Conservation (phyloP, 1,140 invertebrate genomes). For the Gonioctena quinquepunctata region DNA sequence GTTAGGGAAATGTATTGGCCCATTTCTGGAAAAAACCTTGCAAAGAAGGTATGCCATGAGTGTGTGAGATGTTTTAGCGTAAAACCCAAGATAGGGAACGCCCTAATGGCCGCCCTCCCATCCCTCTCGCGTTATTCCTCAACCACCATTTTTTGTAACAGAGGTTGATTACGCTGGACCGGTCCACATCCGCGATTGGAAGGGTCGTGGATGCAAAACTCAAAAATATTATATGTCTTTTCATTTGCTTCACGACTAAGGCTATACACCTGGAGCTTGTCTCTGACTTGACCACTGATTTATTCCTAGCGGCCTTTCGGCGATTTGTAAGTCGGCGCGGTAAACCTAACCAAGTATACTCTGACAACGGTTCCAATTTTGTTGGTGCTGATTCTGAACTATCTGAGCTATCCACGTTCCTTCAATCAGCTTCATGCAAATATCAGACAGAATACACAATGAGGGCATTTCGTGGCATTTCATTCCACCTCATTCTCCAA, state of each 20-base stretch:
- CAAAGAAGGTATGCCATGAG: conserved; percentile 3
- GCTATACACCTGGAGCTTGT: conserved; percentile 30
- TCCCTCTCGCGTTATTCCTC: conserved; percentile 26
- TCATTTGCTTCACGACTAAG: conserved; percentile 20
- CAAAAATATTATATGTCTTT: conserved; percentile 18
- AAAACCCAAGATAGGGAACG: conserved; percentile 6
- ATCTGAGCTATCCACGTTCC: conserved; percentile 47
- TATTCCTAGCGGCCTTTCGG: conserved; percentile 40
- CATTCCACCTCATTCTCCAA: conserved; percentile 45
- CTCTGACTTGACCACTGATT: conserved; percentile 16
- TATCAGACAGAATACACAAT: neutral
- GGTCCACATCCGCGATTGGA: conserved; percentile 37
- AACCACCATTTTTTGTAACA: conserved; percentile 44
- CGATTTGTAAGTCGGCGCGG: conserved; percentile 46
- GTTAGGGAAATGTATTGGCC: conserved; percentile 33
- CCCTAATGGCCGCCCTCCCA: conserved; percentile 52
- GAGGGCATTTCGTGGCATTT: conserved; percentile 15
- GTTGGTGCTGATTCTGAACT: conserved; percentile 23
- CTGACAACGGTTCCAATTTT: conserved; percentile 26
- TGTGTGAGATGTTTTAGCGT: conserved; percentile 32
- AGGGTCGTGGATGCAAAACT: neutral
- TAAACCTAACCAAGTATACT: conserved; percentile 32
- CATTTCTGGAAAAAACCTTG: conserved; percentile 31
- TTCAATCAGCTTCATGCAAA: too few relatives aligned
- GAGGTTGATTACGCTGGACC: conserved; percentile 32